phyloP scores from a whole-genome alignment of 2,888 invertebrate genomes.

The Agrochola lota region DNA sequence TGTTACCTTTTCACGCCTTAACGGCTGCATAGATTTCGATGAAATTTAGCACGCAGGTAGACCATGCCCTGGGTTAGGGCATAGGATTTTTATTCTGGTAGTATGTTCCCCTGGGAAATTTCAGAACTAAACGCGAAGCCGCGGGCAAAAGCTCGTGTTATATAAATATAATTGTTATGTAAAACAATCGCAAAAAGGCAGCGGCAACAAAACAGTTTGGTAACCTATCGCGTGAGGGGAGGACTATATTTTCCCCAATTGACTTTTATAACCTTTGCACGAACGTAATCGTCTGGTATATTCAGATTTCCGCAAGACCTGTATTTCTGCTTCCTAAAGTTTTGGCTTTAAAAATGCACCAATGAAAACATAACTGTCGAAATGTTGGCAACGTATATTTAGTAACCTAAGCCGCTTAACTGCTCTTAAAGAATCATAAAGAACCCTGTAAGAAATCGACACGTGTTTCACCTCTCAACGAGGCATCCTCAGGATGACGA shows the following conservation, averaged over 20 bases:
- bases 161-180: background rate
- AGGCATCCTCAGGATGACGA: no score
- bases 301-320: constrained; percentile 7
- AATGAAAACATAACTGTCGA: background rate
- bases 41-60: background rate
- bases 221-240: constrained; percentile 27
- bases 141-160: no score
- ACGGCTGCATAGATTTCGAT: background rate
- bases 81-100: background rate
- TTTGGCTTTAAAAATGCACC: background rate
- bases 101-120: background rate
- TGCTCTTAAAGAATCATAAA: no score
- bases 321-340: background rate
- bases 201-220: constrained; percentile 20
- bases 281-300: background rate
- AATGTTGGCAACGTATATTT: no score
- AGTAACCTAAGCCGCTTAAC: no score
- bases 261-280: constrained; percentile 23
- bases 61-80: background rate
- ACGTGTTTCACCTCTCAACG: no score
- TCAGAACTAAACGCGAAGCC: no score
- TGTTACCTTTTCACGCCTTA: background rate
- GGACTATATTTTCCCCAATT: constrained; percentile 29
- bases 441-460: no score
- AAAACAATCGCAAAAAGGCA: background rate